These are phyloP conservation scores for Machimus rusticus DNA, from an alignment of 2,888 invertebrate genomes.

Conservation along the genomic window DNA sequence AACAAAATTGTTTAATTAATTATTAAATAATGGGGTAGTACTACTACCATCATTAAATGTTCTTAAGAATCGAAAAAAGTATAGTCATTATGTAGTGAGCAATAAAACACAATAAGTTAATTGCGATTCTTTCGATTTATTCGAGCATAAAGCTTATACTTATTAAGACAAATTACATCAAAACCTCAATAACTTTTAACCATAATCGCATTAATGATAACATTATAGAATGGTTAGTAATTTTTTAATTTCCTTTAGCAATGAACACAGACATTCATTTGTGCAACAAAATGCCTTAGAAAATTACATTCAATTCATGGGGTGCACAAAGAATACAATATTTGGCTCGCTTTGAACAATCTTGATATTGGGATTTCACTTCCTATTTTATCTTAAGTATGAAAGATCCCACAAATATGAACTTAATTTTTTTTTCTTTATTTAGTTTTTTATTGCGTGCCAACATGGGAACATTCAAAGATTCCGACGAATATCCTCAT, in stretches of 20 bases:
- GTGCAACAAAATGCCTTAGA: background rate
- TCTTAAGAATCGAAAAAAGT: background rate
- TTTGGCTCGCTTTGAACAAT: background rate
- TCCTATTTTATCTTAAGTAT: background rate
- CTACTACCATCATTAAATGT: background rate
- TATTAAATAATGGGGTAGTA: too few relatives aligned
- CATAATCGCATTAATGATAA: background rate
- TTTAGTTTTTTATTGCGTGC: background rate
- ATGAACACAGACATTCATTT: background rate
- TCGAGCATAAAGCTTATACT: background rate
- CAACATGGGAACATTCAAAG: background rate
- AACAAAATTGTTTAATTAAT: too few relatives aligned
- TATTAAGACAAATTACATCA: background rate
- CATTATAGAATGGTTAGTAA: background rate
- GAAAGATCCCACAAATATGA: background rate
- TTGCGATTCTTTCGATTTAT: background rate
- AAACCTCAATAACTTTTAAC: background rate
- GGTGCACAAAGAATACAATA: background rate
- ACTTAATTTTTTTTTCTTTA: background rate
- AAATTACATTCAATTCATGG: background rate
- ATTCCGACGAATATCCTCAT: background rate
- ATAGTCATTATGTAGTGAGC: background rate
- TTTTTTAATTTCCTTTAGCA: background rate
- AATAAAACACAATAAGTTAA: background rate
- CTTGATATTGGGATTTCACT: background rate